A percentile compares a stretch with the other conserved stretches of the same genome.
phyloP scores from a whole-genome alignment of 2,797 vertebrate genomes.

The Paedocypris micromegethes region DNA sequence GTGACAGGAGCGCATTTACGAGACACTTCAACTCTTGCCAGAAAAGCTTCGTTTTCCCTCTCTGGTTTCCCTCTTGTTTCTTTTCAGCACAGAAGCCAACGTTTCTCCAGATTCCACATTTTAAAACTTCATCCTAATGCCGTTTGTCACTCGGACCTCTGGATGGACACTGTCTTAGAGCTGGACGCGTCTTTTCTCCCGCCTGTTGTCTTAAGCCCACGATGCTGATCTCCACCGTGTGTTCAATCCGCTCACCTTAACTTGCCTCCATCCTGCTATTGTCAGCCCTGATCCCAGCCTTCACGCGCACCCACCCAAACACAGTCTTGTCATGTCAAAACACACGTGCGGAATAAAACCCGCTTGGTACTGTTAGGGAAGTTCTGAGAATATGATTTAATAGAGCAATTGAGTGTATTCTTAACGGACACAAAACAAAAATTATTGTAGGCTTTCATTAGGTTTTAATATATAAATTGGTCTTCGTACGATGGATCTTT shows the following conservation, averaged over 20 bases:
- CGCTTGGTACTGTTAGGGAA: no score
- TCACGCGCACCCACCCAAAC: constrained; percentile 29
- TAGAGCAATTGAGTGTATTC: no score
- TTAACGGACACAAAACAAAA: no score
- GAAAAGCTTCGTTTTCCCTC: constrained; percentile 48
- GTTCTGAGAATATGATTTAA: no score
- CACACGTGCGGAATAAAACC: no score
- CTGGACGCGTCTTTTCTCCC: constrained; percentile 54
- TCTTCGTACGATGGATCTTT: no score
- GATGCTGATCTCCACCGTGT: constrained; percentile 39
- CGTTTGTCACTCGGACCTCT: no score
- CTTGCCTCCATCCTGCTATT: constrained; percentile 63
- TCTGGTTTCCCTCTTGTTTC: constrained; percentile 40
- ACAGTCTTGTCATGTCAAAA: neutral
- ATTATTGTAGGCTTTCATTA: no score
- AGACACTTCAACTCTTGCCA: constrained; percentile 75
- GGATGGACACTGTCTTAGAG: neutral
- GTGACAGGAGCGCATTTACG: constrained; percentile 73
- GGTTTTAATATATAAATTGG: no score
- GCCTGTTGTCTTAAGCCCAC: constrained; percentile 42
- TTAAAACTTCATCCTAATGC: neutral
- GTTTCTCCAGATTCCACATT: constrained; percentile 23
- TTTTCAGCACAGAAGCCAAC: constrained; percentile 38
- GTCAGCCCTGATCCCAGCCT: constrained; percentile 56
- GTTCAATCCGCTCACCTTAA: constrained; percentile 64